Conservation (phyloP, 2,797 vertebrate species). For the Mionectes olivaceus region DNA sequence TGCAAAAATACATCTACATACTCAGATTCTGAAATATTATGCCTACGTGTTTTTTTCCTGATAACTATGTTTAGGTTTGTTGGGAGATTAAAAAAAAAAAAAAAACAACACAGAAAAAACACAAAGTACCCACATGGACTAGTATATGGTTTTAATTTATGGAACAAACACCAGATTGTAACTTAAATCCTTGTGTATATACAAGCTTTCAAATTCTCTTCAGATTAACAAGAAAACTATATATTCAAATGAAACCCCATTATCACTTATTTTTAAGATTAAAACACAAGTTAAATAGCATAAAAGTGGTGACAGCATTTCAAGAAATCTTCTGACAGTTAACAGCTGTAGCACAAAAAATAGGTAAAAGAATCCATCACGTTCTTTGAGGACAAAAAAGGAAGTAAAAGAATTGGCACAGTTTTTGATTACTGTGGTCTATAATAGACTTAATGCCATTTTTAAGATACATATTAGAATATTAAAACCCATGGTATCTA, state of each 20-base stretch:
- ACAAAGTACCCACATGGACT: not conserved
- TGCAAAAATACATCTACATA: not conserved
- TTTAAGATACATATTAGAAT: not conserved
- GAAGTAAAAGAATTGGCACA: not conserved
- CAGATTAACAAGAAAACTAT: not conserved
- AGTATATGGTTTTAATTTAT: not conserved
- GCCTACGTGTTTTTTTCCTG: not conserved
- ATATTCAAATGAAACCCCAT: slow-evolving; percentile 17
- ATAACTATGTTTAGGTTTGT: not conserved
- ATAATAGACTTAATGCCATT: not conserved
- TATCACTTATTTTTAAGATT: not conserved
- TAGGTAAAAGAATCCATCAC: not conserved
- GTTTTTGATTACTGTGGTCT: not conserved
- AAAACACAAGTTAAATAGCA: slow-evolving; percentile 13
- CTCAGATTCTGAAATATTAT: not conserved
- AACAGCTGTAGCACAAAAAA: slow-evolving; percentile 13
- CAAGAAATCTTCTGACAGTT: slow-evolving; percentile 31
- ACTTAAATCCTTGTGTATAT: not conserved
- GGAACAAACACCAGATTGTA: not conserved
- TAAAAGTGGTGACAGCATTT: slow-evolving; percentile 22
- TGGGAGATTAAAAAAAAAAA: not conserved
- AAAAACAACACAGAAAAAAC: not conserved
- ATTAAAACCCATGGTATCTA: not conserved
- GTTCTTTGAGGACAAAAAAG: not conserved
- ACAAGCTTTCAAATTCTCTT: not conserved